A percentile compares a stretch with the other conserved stretches of the same genome.
phyloP scores from a whole-genome alignment of 1,140 invertebrate species.

The Ceratina calcarata region DNA sequence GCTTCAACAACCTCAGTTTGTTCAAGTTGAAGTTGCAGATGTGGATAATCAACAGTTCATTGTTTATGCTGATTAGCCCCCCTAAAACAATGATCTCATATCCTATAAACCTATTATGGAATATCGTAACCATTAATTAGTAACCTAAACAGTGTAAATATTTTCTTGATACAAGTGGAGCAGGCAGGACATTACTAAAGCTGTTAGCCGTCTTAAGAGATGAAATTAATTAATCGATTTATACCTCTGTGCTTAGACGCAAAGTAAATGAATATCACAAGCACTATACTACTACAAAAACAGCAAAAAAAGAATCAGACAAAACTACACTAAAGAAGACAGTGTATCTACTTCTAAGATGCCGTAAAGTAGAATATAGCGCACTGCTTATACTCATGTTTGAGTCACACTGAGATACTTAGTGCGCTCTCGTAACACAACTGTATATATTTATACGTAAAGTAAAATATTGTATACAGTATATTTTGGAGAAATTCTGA shows the following conservation, averaged over 20 bases:
- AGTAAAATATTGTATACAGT: conserved; percentile 80
- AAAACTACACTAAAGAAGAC: conserved; percentile 54
- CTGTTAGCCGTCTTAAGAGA: conserved; percentile 64
- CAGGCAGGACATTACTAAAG: conserved; percentile 67
- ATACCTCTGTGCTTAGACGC: conserved; percentile 71
- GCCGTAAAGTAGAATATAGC: conserved; percentile 69
- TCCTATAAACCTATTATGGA: conserved; percentile 74
- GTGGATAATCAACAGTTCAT: conserved; percentile 85
- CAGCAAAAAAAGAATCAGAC: conserved; percentile 44
- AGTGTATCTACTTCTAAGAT: conserved; percentile 59
- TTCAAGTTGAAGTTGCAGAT: conserved; percentile 85
- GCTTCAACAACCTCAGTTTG: conserved; percentile 83
- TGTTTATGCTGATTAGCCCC: conserved; percentile 85
- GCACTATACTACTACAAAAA: conserved; percentile 63
- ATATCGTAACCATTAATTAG: conserved; percentile 78
- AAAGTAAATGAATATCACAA: conserved; percentile 61
- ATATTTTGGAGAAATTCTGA: conserved; percentile 79
- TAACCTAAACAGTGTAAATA: conserved; percentile 79
- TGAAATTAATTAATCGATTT: conserved; percentile 61
- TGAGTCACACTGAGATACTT: conserved; percentile 66
- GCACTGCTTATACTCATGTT: conserved; percentile 77
- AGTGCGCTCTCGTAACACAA: conserved; percentile 74
- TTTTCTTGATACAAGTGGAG: conserved; percentile 76
- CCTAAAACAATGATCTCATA: conserved; percentile 74
- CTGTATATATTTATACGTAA: conserved; percentile 80